Conservation (phyloP, 1,140 invertebrate genomes). For the Drosophila subobscura region DNA sequence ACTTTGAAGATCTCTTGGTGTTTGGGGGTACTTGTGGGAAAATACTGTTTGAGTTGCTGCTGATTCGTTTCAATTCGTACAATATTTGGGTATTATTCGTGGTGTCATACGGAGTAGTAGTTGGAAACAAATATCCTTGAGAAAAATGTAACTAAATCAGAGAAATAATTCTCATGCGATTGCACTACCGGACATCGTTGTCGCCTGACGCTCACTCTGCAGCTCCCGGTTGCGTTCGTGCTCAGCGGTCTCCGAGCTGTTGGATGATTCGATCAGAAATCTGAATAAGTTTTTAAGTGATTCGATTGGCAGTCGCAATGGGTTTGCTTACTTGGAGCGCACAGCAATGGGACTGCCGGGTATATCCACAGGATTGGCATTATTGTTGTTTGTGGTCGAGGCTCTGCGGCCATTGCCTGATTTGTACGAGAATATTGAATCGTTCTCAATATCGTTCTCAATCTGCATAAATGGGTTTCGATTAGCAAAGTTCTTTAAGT, state of each 20-base stretch:
- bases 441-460: conserved; percentile 87
- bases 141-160: conserved; percentile 84
- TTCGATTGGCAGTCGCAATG: background rate
- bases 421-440: conserved; percentile 86
- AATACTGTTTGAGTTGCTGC: conserved; percentile 54
- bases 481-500: background rate
- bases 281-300: background rate
- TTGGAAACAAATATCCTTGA: conserved; percentile 83
- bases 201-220: conserved; percentile 85
- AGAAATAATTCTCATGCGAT: conserved; percentile 87
- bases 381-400: conserved; percentile 86
- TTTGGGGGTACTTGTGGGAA: conserved; percentile 35
- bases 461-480: conserved; percentile 77
- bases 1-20: conserved; percentile 26
- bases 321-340: conserved; percentile 84
- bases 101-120: conserved; percentile 17
- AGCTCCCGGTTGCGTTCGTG: conserved; percentile 85
- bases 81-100: conserved; percentile 38
- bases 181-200: conserved; percentile 88
- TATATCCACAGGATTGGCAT: conserved; percentile 85
- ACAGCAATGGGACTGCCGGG: conserved; percentile 85
- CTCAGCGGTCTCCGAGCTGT: conserved; percentile 83
- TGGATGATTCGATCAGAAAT: too few relatives aligned
- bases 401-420: conserved; percentile 85
- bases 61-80: conserved; percentile 36